A percentile compares a stretch with the other conserved stretches of the same genome.
Evolutionary conservation across 2,113 vertebrate genomes (phyloP).

Genomic region (Actenoides hombroni): DNA sequence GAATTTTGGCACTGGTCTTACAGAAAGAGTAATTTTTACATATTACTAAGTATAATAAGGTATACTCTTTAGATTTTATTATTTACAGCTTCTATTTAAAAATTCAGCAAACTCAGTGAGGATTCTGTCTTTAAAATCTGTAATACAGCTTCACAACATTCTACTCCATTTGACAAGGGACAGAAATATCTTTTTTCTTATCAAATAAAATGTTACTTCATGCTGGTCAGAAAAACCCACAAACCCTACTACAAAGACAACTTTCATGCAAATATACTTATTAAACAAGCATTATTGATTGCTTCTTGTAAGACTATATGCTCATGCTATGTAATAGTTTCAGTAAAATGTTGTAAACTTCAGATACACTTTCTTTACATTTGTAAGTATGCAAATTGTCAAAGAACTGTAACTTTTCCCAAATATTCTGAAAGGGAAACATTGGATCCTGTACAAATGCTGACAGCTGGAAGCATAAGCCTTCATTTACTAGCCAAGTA

Average conservation of each 20-base stretch:
- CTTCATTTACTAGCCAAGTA: background rate
- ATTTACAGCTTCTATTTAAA: slow-evolving; percentile 32
- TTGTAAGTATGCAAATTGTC: background rate
- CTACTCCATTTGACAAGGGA: background rate
- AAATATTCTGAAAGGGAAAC: background rate
- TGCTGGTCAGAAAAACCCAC: background rate
- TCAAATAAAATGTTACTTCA: background rate
- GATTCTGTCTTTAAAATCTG: slow-evolving; percentile 11
- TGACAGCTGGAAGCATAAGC: background rate
- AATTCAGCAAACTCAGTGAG: background rate
- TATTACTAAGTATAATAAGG: slow-evolving; percentile 14
- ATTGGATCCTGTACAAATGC: background rate
- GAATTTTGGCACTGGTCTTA: background rate
- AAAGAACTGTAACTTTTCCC: background rate
- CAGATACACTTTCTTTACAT: background rate
- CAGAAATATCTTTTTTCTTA: background rate
- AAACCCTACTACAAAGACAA: slow-evolving; percentile 13
- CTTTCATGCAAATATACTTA: background rate
- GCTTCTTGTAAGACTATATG: background rate
- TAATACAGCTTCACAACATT: background rate
- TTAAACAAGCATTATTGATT: background rate
- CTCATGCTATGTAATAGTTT: background rate
- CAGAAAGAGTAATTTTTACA: background rate
- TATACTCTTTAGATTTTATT: slow-evolving; percentile 1
- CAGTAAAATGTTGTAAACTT: background rate